phyloP scores from a whole-genome alignment of 53 echinoderm and acorn worm species.

The Paelopatides confundens region DNA sequence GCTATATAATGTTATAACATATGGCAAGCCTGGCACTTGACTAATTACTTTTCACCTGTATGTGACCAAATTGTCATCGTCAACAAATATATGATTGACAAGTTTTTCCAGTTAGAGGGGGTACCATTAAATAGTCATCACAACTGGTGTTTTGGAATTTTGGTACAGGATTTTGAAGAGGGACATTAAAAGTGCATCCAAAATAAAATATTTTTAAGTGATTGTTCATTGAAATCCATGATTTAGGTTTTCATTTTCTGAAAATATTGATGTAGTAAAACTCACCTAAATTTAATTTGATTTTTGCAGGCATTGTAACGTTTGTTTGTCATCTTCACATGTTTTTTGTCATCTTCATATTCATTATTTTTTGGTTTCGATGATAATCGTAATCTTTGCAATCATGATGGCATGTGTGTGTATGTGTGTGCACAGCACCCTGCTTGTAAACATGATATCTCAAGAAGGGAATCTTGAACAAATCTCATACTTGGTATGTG shows the following conservation, averaged over 20 bases:
- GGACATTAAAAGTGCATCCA: slow-evolving; percentile 35
- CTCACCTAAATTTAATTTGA: slow-evolving; percentile 61
- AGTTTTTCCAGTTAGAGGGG: not conserved
- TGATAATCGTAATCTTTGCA: no score
- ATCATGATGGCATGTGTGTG: no score
- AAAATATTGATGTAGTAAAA: slow-evolving; percentile 24
- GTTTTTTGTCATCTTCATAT: no score
- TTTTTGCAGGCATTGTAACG: slow-evolving; percentile 53
- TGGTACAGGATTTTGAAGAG: not conserved
- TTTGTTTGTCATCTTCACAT: slow-evolving; percentile 46
- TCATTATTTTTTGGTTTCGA: no score
- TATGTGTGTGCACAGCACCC: no score
- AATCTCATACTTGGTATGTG: no score
- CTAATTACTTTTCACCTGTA: slow-evolving; percentile 60
- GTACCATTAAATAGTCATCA: not conserved
- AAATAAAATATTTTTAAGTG: slow-evolving; percentile 53
- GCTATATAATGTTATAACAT: no score
- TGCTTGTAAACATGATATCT: no score
- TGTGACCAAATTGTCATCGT: not conserved
- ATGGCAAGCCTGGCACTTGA: slow-evolving; percentile 58
- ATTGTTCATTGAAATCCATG: no score
- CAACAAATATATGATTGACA: not conserved
- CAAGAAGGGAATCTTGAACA: no score
- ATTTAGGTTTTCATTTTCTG: slow-evolving; percentile 6
- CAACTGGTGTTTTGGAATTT: not conserved